Evolutionary conservation across 2,113 vertebrate species (phyloP).

Genomic region (Dromas ardeola): DNA sequence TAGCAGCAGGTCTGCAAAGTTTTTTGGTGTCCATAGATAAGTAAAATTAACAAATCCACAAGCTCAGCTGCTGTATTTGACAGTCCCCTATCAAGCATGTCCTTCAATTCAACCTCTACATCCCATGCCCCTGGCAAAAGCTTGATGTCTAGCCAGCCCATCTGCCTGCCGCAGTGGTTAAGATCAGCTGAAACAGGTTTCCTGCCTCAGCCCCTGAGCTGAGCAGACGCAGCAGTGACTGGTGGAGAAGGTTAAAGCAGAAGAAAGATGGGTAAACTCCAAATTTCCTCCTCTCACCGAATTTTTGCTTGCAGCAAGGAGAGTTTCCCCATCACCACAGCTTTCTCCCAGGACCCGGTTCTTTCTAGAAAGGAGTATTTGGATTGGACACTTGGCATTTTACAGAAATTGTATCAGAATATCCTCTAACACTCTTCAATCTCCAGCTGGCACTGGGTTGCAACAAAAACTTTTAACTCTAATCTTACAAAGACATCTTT

Average conservation of each 20-base stretch:
- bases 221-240: rapidly evolving
- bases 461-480: neutral
- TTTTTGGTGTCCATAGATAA: neutral
- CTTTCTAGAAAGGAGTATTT: neutral
- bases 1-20: neutral
- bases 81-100: neutral
- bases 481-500: neutral
- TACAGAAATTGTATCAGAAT: neutral
- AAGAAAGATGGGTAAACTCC: neutral
- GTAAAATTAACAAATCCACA: neutral
- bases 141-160: neutral
- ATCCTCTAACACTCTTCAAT: neutral
- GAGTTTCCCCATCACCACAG: rapidly evolving
- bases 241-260: neutral
- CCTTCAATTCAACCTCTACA: neutral
- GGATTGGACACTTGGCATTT: neutral
- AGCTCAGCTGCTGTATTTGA: neutral
- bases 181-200: neutral
- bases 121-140: neutral
- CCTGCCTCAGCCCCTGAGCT: neutral
- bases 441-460: neutral
- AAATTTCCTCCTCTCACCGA: neutral
- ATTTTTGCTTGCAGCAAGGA: neutral
- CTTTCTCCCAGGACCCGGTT: neutral
- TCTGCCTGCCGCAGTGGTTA: neutral